Evolutionary conservation across 2,888 invertebrate genomes (phyloP).

Genomic region (Epinotia demarniana): DNA sequence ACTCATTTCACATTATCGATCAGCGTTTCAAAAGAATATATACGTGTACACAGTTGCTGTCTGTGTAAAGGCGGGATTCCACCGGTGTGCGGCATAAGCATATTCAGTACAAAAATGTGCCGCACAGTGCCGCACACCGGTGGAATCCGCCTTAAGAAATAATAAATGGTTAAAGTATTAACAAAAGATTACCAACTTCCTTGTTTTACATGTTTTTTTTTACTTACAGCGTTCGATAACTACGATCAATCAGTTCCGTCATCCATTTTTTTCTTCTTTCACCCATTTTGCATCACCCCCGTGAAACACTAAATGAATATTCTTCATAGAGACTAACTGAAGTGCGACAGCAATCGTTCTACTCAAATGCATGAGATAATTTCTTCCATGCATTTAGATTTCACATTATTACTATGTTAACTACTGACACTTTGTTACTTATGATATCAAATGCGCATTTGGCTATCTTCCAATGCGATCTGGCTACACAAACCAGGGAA

Average conservation of each 20-base stretch:
- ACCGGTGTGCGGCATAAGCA: no score
- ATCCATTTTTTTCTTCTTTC: constrained; percentile 13
- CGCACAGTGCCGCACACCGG: no score
- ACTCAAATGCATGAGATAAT: background rate
- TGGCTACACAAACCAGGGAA: background rate
- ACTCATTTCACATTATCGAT: background rate
- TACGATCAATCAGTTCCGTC: constrained; percentile 17
- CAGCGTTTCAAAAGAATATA: background rate
- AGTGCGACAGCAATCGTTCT: constrained; percentile 6
- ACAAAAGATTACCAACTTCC: no score
- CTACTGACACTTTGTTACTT: background rate
- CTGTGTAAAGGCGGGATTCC: no score
- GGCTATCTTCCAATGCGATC: constrained; percentile 7
- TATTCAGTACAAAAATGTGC: no score
- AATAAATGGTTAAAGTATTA: no score
- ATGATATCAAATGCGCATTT: constrained; percentile 13
- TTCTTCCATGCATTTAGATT: background rate
- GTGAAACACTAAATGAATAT: background rate
- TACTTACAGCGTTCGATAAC: constrained; percentile 33
- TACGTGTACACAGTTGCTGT: background rate
- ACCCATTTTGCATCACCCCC: constrained; percentile 12
- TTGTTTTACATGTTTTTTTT: background rate
- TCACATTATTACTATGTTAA: constrained; percentile 1
- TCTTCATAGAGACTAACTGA: background rate
- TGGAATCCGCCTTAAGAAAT: no score